Evolutionary conservation across 30 jellyfish, hydroid and myxozoan genomes (phyloP).

Genomic region (Hydractinia symbiolongicarpus): DNA sequence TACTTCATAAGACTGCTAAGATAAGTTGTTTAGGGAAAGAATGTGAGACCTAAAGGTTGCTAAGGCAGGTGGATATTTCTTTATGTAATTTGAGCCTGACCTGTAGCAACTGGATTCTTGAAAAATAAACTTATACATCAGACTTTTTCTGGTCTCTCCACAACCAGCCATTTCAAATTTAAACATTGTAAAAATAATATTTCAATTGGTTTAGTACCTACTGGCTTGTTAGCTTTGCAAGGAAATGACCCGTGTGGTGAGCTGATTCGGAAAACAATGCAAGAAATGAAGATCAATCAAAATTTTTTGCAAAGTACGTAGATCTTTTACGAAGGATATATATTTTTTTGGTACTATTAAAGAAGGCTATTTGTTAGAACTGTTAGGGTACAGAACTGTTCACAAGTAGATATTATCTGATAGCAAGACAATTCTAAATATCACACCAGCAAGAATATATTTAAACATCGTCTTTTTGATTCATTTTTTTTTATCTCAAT

Average conservation of each 20-base stretch:
- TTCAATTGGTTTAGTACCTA: slow-evolving; percentile 45
- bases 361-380: neutral
- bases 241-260: slow-evolving; percentile 81
- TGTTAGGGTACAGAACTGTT: neutral
- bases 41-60: no score
- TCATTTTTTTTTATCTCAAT: no score
- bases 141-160: neutral
- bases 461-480: no score
- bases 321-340: neutral
- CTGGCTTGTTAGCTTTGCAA: slow-evolving; percentile 83
- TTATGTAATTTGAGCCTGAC: neutral
- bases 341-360: neutral
- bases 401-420: no score
- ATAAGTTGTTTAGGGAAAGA: no score
- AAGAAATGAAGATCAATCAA: slow-evolving; percentile 46
- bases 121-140: neutral
- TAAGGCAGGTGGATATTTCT: no score
- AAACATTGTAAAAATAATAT: neutral
- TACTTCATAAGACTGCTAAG: no score
- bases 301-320: slow-evolving; percentile 59
- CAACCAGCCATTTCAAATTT: no score
- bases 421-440: no score
- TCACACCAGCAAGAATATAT: no score
- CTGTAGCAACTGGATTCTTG: neutral
- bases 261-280: slow-evolving; percentile 62